Conservation (phyloP, 2,113 vertebrate species). For the Sinosuthora webbiana region DNA sequence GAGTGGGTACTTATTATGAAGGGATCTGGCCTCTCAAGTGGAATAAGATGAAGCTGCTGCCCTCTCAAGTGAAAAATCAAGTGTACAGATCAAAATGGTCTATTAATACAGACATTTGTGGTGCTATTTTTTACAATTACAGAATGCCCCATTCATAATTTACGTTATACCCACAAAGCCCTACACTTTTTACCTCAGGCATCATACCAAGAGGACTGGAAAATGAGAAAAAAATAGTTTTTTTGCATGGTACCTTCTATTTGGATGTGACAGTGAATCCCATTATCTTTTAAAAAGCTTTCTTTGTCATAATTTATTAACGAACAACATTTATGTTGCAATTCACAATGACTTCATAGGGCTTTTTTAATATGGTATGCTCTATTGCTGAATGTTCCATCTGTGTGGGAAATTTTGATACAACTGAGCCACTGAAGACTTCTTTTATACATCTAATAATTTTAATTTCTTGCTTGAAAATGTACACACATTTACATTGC, state of each 20-base stretch:
- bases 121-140: neutral
- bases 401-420: neutral
- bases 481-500: neutral
- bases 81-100: neutral
- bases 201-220: neutral
- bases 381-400: neutral
- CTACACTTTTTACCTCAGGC: neutral
- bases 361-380: neutral
- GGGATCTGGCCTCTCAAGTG: neutral
- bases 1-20: neutral
- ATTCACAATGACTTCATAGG: neutral
- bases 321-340: neutral
- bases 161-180: neutral
- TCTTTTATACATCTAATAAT: neutral
- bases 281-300: neutral
- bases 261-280: neutral
- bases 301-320: neutral
- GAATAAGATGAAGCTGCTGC: neutral
- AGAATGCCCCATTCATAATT: neutral
- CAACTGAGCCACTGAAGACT: neutral
- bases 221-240: neutral
- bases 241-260: neutral
- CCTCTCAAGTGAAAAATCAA: slow-evolving; percentile 26
- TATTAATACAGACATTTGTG: neutral
- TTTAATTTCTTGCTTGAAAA: neutral